phyloP scores from a whole-genome alignment of 2,888 invertebrate species.

The Podotricha telesiphe region DNA sequence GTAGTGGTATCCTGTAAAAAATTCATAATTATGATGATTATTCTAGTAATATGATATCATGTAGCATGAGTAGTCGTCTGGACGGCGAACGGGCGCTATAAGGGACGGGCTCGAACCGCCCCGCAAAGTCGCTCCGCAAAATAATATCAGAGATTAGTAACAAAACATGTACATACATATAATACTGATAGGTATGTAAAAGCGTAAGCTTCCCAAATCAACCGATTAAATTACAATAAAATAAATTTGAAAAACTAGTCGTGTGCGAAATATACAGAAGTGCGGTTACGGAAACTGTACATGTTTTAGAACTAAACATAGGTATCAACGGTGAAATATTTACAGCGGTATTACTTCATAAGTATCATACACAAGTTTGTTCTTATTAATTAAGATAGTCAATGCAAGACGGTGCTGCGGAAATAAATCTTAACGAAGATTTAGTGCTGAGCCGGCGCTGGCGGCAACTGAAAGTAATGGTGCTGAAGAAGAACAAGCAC shows the following conservation, averaged over 20 bases:
- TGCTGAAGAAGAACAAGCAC: constrained; percentile 88
- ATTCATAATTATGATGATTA: constrained; percentile 79
- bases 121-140: constrained; percentile 62
- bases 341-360: constrained; percentile 80
- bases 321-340: constrained; percentile 82
- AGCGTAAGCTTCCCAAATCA: constrained; percentile 83
- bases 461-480: constrained; percentile 89
- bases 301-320: constrained; percentile 85
- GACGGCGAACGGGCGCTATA: constrained; percentile 56
- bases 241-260: constrained; percentile 80
- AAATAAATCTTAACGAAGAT: constrained; percentile 82
- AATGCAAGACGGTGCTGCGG: constrained; percentile 84
- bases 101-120: constrained; percentile 69
- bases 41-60: constrained; percentile 57
- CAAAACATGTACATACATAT: constrained; percentile 84
- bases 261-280: constrained; percentile 83
- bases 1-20: constrained; percentile 82
- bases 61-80: constrained; percentile 80
- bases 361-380: constrained; percentile 79
- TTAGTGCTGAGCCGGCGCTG: constrained; percentile 80
- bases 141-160: constrained; percentile 80
- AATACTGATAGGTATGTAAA: constrained; percentile 80
- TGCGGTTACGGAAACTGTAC: constrained; percentile 84
- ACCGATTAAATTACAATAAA: constrained; percentile 75
- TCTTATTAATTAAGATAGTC: constrained; percentile 76